phyloP scores from a whole-genome alignment of 2,113 vertebrate genomes.

The Melanerpes aurifrons region DNA sequence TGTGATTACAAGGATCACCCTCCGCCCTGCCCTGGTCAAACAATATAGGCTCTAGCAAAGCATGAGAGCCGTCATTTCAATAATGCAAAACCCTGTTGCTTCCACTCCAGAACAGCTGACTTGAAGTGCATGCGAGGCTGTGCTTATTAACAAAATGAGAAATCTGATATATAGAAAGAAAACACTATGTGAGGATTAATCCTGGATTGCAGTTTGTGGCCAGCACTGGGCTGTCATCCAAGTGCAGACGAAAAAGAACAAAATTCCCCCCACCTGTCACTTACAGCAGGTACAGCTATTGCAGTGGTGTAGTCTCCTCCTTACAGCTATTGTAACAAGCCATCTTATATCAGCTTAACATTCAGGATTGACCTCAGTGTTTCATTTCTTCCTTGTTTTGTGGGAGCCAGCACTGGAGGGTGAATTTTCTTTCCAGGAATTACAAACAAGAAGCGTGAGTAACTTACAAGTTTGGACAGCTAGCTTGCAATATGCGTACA shows the following conservation, averaged over 20 bases:
- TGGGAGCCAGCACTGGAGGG: constrained; percentile 59
- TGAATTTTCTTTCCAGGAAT: constrained; percentile 78
- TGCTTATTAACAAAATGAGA: constrained; percentile 82
- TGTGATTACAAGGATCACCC: constrained; percentile 54
- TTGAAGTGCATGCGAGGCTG: constrained; percentile 69
- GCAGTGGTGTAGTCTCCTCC: not conserved
- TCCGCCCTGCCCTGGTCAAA: constrained; percentile 1
- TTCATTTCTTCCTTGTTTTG: constrained; percentile 61
- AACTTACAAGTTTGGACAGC: constrained; percentile 74
- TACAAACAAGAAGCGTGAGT: constrained; percentile 63
- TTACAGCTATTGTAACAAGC: constrained; percentile 45
- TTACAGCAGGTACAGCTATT: constrained; percentile 57
- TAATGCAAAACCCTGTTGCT: constrained; percentile 75
- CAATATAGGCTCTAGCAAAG: constrained; percentile 51
- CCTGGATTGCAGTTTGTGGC: constrained; percentile 68
- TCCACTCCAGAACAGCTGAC: constrained; percentile 78
- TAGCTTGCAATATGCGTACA: constrained; percentile 32
- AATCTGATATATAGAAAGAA: constrained; percentile 80
- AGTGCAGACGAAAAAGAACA: constrained; percentile 33
- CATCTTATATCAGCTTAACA: constrained; percentile 60
- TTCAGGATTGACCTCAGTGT: constrained; percentile 42
- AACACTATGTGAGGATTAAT: constrained; percentile 79
- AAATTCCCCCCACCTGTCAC: constrained; percentile 70
- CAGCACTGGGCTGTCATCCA: constrained; percentile 73
- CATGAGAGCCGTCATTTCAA: constrained; percentile 67